A percentile compares a stretch with the other conserved stretches of the same genome.
phyloP scores from a whole-genome alignment of 2,888 invertebrate species.

The Cremastobaeus sp. region DNA sequence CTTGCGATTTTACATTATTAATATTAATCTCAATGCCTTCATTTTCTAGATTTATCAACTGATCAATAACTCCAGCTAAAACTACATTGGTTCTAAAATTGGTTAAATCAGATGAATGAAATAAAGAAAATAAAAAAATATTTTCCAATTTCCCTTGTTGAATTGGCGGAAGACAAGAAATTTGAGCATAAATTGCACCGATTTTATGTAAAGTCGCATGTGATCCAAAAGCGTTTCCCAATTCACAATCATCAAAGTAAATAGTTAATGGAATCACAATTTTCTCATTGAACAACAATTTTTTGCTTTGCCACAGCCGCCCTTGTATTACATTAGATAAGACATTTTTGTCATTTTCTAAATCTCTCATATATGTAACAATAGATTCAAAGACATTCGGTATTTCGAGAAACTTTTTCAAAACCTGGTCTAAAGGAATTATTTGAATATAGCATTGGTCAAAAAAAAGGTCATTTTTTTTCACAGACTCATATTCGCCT shows the following conservation, averaged over 20 bases:
- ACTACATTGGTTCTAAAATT: slow-evolving; percentile 13
- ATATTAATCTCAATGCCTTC: slow-evolving; percentile 40
- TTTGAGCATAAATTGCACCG: slow-evolving; percentile 44
- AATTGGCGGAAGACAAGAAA: slow-evolving; percentile 50
- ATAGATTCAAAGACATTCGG: too few relatives aligned
- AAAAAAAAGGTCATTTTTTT: too few relatives aligned
- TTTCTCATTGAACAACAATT: slow-evolving; percentile 16
- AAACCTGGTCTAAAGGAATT: too few relatives aligned
- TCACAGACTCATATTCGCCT: too few relatives aligned
- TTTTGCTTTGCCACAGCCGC: slow-evolving; percentile 22
- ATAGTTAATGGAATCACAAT: slow-evolving; percentile 45
- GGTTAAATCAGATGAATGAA: slow-evolving; percentile 37
- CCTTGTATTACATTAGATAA: too few relatives aligned
- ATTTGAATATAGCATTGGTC: too few relatives aligned
- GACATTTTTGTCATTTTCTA: too few relatives aligned
- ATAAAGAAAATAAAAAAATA: slow-evolving; percentile 42
- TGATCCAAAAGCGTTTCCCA: slow-evolving; percentile 50
- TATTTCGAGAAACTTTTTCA: too few relatives aligned
- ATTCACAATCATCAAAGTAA: slow-evolving; percentile 59
- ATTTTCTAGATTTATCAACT: slow-evolving; percentile 44
- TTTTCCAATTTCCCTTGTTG: slow-evolving; percentile 31
- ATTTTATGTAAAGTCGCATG: slow-evolving; percentile 44
- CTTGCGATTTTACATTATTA: not conserved
- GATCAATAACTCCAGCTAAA: slow-evolving; percentile 30
- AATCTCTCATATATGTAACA: too few relatives aligned